A percentile compares a stretch with the other conserved stretches of the same genome.
Evolutionary conservation across 2,888 invertebrate species (phyloP).

Genomic region (Eupeodes luniger): DNA sequence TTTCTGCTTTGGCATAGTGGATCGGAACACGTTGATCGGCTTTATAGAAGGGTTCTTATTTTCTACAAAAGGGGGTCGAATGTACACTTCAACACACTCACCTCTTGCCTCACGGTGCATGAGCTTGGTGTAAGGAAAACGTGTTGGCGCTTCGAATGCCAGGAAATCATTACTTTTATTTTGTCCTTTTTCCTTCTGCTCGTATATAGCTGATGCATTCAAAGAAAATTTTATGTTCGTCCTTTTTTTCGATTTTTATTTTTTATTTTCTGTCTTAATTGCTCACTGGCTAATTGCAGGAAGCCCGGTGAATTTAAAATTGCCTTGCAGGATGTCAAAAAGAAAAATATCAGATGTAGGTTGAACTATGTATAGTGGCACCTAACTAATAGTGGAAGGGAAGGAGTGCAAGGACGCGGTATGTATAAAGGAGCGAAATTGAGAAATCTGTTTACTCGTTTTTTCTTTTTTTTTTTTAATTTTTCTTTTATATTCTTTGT

Average conservation of each 20-base stretch:
- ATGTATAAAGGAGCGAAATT: neutral
- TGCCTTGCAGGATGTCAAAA: constrained; percentile 69
- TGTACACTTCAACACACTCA: constrained; percentile 31
- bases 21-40: constrained; percentile 69
- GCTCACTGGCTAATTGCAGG: constrained; percentile 75
- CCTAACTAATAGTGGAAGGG: too few relatives aligned
- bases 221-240: constrained; percentile 62
- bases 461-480: neutral
- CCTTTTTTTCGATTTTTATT: constrained; percentile 13
- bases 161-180: constrained; percentile 76
- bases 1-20: constrained; percentile 21
- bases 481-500: too few relatives aligned
- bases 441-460: neutral
- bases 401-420: neutral
- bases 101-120: constrained; percentile 3
- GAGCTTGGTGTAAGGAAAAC: constrained; percentile 51
- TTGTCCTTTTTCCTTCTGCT: constrained; percentile 55
- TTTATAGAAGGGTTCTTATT: constrained; percentile 52
- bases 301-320: constrained; percentile 72
- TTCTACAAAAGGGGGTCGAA: constrained; percentile 34
- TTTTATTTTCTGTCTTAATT: constrained; percentile 67
- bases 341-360: constrained; percentile 47
- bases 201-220: constrained; percentile 28
- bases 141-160: constrained; percentile 62
- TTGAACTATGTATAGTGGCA: neutral